phyloP scores from a whole-genome alignment of 2,797 vertebrate genomes.

The Steatocranus sp. region DNA sequence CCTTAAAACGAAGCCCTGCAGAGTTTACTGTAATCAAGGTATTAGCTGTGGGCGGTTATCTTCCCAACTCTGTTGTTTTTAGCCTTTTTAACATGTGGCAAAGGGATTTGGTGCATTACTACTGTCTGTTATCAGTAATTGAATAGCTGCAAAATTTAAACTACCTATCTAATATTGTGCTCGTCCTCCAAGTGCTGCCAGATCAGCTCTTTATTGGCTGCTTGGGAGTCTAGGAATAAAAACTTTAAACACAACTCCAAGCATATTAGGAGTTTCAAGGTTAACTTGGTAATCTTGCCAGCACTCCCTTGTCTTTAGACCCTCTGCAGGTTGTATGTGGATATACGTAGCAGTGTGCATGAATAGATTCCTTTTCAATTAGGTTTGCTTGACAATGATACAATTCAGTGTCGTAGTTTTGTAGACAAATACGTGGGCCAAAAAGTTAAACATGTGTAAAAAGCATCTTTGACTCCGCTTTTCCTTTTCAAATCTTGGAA shows the following conservation, averaged over 20 bases:
- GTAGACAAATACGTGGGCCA: background rate
- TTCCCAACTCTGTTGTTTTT: background rate
- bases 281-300: background rate
- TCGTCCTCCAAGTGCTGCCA: accelerated
- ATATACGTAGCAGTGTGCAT: accelerated
- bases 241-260: background rate
- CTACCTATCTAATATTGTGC: background rate
- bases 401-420: background rate
- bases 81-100: background rate
- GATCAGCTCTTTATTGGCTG: background rate
- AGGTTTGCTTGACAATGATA: background rate
- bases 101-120: background rate
- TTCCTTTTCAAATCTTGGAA: background rate
- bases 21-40: background rate
- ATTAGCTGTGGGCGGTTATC: background rate
- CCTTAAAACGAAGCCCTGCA: background rate
- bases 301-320: accelerated
- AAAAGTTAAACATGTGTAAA: background rate
- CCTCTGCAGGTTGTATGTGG: background rate
- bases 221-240: background rate
- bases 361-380: background rate
- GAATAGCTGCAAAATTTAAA: background rate
- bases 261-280: background rate
- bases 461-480: background rate
- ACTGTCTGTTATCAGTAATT: background rate